Base-by-base conservation (phyloP, 2,888 invertebrate species). In the Dione juno region DNA sequence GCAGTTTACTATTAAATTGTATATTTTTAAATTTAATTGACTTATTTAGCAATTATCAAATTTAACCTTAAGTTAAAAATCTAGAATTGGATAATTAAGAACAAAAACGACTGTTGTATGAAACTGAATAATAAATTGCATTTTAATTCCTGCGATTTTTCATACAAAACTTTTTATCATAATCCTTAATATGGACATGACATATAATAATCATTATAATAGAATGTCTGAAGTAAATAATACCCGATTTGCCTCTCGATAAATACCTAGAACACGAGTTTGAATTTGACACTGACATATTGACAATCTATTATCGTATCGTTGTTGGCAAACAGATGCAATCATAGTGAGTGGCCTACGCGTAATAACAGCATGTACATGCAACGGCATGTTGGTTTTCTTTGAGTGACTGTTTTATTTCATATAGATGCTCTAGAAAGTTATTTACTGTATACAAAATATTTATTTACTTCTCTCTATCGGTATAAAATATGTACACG, bases 301-400 rank as follows among this genome's bases (percentile, higher is more conserved):
- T 71, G 54, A 67, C 57, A 71, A 64, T 67, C 57, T 67, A 67
- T 67, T 67, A 71, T 58, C 37, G 45, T 53, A 64, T 67, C 63
- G 57, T 63, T 71, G 50, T 53, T 64, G 70, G 67, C 70, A 35
- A 57, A 67, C 63, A 54, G 54, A 64, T 69, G 19, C 63, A 67
- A 71, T 67, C 50, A 67, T 48, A 67, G 54, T 35, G 41, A 67
- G 50, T 52, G 54, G 40, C 14, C 13, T 67, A 5, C 19, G 19
- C 6, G 50, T 50, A 71, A 71, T 67, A 63, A 64, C 57, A 63
- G 54, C 43, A 50, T 35, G 41, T 48, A 37, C 61, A 50, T 48
- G 70, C 63, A 40, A 64, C 48, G 57, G 45, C 63, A 37, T 66
- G 45, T 61, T 41, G 16, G 16, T 61, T 67, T 67, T 45, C 41